phyloP scores from a whole-genome alignment of 2,888 invertebrate species.

The Idaea aversata region DNA sequence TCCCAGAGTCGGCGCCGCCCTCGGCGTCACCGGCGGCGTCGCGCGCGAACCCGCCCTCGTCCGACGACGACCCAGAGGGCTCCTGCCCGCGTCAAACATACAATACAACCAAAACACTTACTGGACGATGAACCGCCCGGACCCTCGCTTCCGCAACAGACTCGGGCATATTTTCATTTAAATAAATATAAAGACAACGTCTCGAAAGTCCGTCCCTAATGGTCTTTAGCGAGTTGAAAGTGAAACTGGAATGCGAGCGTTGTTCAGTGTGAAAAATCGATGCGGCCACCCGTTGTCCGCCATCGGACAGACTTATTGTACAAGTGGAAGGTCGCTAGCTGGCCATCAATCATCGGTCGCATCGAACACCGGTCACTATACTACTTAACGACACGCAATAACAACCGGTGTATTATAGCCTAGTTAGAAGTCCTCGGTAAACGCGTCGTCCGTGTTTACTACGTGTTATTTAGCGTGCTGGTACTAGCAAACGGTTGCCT shows the following conservation, averaged over 20 bases:
- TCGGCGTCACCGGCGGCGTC: constrained; percentile 59
- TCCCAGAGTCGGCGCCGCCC: constrained; percentile 59
- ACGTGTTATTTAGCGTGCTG: constrained; percentile 46
- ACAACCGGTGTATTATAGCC: constrained; percentile 23
- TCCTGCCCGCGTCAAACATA: constrained; percentile 68
- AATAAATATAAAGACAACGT: background rate
- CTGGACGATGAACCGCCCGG: constrained; percentile 38
- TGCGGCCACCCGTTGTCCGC: constrained; percentile 55
- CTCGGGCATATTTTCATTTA: constrained; percentile 36
- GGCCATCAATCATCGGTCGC: constrained; percentile 56
- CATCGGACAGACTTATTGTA: constrained; percentile 51
- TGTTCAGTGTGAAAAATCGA: constrained; percentile 65
- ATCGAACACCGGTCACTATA: constrained; percentile 36
- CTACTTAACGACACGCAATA: constrained; percentile 42
- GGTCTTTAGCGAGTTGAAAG: constrained; percentile 57
- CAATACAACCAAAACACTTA: constrained; percentile 50
- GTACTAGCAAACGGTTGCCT: constrained; percentile 51
- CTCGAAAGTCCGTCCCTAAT: constrained; percentile 31
- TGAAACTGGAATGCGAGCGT: constrained; percentile 59
- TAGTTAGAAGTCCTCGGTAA: constrained; percentile 12
- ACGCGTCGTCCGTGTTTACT: constrained; percentile 22
- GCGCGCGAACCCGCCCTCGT: constrained; percentile 76
- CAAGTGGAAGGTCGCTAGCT: constrained; percentile 56
- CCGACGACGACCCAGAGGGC: constrained; percentile 76
- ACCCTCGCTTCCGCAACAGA: constrained; percentile 22